Evolutionary conservation across 2,797 vertebrate genomes (phyloP), one percentile per base, ranked within the genome.

Genomic region (Pyrocephalus nanus): DNA sequence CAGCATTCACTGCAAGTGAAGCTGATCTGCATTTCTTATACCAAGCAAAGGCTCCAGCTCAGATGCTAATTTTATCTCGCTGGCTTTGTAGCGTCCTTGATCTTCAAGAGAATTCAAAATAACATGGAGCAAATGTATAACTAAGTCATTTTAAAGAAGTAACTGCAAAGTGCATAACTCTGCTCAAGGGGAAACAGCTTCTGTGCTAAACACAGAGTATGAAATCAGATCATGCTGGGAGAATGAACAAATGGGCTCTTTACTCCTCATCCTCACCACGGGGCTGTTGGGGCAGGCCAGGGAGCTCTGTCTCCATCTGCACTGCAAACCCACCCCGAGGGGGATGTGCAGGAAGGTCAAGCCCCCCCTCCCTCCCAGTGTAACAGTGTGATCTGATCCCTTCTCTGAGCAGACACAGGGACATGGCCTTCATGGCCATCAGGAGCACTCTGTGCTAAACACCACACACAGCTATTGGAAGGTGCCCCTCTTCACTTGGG

Each of bases 61-160:
- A 27, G 96, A 92, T 95, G 91, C 92, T 96, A 96, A 93, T 97
- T 97, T 97, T 95, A 93, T 95, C 96, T 95, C 66, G 43, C 93
- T 89, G 92, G 97, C 93, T 96, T 96, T 94, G 87, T 89, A 93
- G 80, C 6, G 11, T 95, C 93, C 94, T 96, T 96, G 97, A 96
- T 96, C 95, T 97, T 95, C 92, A 71, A 92, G 92, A 84, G 85
- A 92, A 96, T 96, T 95, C 96, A 93, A 92, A 96, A 95, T 92
- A 97, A 95, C 89, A 86, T 21, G 80, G 86, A 95, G 92, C 89
- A 95, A 97, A 94, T 74, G 73, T 93, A 96, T 66, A 95, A 94
- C 89, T 86, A 84, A 95, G 93, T 84, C 20, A 0, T 92, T 96
- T 96, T 86, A 93, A 87, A 95, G 92, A 91, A 90, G 87, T 77